These are phyloP conservation scores for Polyodon spathula DNA, from an alignment of 2,113 vertebrate species.

Conservation along the genomic window DNA sequence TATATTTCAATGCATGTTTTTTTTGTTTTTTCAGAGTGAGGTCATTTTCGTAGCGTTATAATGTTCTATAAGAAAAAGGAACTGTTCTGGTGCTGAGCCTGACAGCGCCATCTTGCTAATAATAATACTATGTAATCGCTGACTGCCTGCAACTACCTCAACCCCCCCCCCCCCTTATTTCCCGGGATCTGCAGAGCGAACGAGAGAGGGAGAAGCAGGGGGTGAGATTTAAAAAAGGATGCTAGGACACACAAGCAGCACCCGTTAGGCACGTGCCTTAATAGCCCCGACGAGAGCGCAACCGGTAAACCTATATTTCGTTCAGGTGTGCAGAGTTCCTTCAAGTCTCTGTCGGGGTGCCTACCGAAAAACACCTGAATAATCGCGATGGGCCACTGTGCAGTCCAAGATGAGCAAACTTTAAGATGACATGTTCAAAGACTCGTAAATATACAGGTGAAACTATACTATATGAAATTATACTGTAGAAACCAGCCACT, in stretches of 20 bases:
- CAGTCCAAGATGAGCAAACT: no score
- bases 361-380: no score
- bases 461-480: no score
- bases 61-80: constrained; percentile 25
- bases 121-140: constrained; percentile 24
- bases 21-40: background rate
- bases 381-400: no score
- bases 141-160: constrained; percentile 14
- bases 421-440: no score
- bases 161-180: constrained; percentile 16
- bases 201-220: constrained; percentile 17
- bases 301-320: no score
- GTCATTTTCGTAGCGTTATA: background rate
- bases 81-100: constrained; percentile 66
- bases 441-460: no score
- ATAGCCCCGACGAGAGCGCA: no score
- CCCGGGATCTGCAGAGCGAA: constrained; percentile 12
- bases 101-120: constrained; percentile 54
- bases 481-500: no score
- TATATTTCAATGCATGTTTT: background rate
- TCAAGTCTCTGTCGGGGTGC: no score
- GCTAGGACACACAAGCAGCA: constrained; percentile 3
- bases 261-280: background rate
- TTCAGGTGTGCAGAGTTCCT: no score
- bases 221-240: background rate